Base-by-base conservation (phyloP, 2,113 vertebrate genomes). In the Ceratotherium simum region DNA sequence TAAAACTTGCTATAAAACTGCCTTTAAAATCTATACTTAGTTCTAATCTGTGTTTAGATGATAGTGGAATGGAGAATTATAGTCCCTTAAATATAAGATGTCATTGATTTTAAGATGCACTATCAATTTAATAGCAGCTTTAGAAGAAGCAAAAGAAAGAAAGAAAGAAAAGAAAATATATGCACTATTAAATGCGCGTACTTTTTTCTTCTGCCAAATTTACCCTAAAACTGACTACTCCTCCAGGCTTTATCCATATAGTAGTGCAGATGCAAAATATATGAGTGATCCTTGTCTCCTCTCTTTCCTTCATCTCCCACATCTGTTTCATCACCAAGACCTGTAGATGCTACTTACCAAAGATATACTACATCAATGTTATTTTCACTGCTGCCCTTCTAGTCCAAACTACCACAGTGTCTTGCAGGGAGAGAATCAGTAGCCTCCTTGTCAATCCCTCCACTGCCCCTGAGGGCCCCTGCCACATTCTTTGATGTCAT, bases 1-100 rank as follows among this genome's bases (percentile, higher is more conserved):
- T 54, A 78, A 78, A 76, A n/a, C 48, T 78, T 78, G 39, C 29
- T 72, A 21, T 62, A 91, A 96, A 93, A 56, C 36, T 76, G 14
- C 5, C 6, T 78, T 65, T 82, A 75, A 86, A 79, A n/a, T 54
- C 8, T 76, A 9, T 91, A 42, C 46, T 42, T 60, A 56, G 6
- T 56, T 73, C 10, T 69, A 56, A 58, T 78, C 65, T 73, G 21
- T 48, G 70, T 80, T 90, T 54, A 86, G n/a, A 33, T 5, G n/a
- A 10, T 31, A 67, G 25, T 84, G 46, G 3, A 64, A 75, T 81
- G 64, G 5, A 73, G 54, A 93, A 83, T 80, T 42, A 7, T 31
- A 31, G 11, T 79, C 29, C 29, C 48, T 82, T 93, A 81, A 12
- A 21, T 81, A 84, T 64, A 80, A 78, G 12, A 76, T 75, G 25